Percentiles rank a stretch among this genome's conserved stretches.
These are phyloP conservation scores for Trematomus bernacchii DNA, from an alignment of 2,797 vertebrate genomes.

Conservation along the genomic window DNA sequence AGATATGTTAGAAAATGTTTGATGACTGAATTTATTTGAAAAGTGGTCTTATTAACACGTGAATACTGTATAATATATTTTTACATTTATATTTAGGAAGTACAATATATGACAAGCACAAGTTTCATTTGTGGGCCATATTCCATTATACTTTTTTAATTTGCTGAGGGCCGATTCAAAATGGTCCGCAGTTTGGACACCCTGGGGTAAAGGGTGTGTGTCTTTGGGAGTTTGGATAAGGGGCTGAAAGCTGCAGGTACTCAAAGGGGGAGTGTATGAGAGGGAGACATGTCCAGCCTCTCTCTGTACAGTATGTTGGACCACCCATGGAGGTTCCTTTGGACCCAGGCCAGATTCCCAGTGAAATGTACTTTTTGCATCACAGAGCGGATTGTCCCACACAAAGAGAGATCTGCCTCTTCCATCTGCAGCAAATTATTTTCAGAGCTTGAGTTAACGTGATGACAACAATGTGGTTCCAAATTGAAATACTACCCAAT, in stretches of 20 bases:
- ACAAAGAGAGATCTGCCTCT: not conserved
- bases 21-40: too few relatives aligned
- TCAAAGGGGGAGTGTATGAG: not conserved
- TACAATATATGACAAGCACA: too few relatives aligned
- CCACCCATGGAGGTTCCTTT: constrained; percentile 21
- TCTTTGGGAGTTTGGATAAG: constrained; percentile 16
- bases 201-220: constrained; percentile 20
- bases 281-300: constrained; percentile 6
- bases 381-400: not conserved
- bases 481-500: too few relatives aligned
- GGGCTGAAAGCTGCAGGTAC: constrained; percentile 27
- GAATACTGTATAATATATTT: too few relatives aligned
- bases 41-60: too few relatives aligned
- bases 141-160: too few relatives aligned
- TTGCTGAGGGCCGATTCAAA: too few relatives aligned
- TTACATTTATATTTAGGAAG: too few relatives aligned
- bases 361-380: not conserved
- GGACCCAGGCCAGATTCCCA: not conserved
- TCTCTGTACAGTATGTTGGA: constrained; percentile 5
- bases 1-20: too few relatives aligned
- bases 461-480: not conserved
- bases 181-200: too few relatives aligned
- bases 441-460: not conserved
- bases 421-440: not conserved
- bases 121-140: too few relatives aligned